Evolutionary conservation across 1,140 invertebrate genomes (phyloP), one percentile per base, ranked within the genome.

Genomic region (Atta cephalotes): DNA sequence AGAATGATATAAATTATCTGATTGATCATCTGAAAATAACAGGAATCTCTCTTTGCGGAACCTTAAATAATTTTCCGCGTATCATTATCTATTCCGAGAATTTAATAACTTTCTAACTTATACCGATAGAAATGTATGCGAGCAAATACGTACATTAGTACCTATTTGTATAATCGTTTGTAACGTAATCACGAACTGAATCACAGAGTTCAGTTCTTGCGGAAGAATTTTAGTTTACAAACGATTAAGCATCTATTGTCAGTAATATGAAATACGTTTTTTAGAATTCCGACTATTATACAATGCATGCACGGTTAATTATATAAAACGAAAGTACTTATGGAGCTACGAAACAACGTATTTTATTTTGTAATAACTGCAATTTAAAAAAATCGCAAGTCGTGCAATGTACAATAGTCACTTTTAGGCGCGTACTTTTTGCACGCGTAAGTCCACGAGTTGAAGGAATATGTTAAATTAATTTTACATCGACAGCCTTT

Each of bases 1-100:
- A 35, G 60, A 58, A 49, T 72, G 74, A 90, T 90, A 80, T 18
- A 14, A 51, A 18, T 66, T 87, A 80, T 62, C 31, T 49, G 74
- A 79, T 65, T 51, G 62, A 66, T 65, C 66, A 86, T 49, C 56
- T 62, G 74, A 28, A 88, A 90, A 18, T 62, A 45, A 92, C 87
- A 88, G 87, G 82, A 88, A 80, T 16, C 79, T 71, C 70, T 49
- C 81, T 92, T 87, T 81, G 88, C 70, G 84, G 58, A 71, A 49
- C 49, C 21, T 70, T 70, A 39, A 90, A 84, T 81, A 63, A 89
- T 62, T 88, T 77, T 53, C n/a, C 66, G 25, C 18, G 45, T 66
- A 89, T 89, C 60, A 39, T 71, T 49, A 51, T 68, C 80, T 56
- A 21, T 6, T 79, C 6, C 39, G 12, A 65, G 21, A 51, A 66